phyloP scores from a whole-genome alignment of 2,888 invertebrate species.

The Sialis lutaria region DNA sequence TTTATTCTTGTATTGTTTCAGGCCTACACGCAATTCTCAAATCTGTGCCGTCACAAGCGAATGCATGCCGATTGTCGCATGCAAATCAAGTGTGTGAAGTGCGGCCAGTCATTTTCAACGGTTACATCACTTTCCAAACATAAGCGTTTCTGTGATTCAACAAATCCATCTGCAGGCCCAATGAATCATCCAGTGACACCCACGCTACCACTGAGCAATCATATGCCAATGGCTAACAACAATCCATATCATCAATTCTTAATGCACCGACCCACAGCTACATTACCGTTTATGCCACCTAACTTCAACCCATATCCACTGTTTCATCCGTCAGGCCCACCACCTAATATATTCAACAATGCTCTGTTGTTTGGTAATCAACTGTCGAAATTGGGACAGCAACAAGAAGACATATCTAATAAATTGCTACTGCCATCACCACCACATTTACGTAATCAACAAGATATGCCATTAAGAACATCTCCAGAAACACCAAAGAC shows the following conservation, averaged over 20 bases:
- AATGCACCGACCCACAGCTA: constrained; percentile 48
- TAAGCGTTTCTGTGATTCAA: constrained; percentile 88
- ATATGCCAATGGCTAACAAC: constrained; percentile 19
- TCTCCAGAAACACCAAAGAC: constrained; percentile 19
- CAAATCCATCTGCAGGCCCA: constrained; percentile 27
- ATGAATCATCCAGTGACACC: constrained; percentile 18
- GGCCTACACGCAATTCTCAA: constrained; percentile 98
- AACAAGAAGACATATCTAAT: background rate
- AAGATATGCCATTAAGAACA: constrained; percentile 15
- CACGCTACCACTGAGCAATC: constrained; percentile 16
- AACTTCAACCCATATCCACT: constrained; percentile 28
- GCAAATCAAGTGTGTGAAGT: constrained; percentile 87
- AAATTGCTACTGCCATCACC: constrained; percentile 18
- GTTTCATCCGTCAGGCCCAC: constrained; percentile 23
- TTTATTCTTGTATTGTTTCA: constrained; percentile 25
- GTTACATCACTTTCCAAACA: constrained; percentile 87
- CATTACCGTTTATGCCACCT: constrained; percentile 43
- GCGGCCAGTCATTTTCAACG: constrained; percentile 83
- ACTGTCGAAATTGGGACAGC: constrained; percentile 16
- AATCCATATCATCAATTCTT: constrained; percentile 37
- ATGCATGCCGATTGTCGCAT: constrained; percentile 95
- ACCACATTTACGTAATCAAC: constrained; percentile 8
- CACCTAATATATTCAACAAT: constrained; percentile 39
- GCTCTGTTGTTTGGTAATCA: constrained; percentile 44
- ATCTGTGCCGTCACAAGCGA: constrained; percentile 96